phyloP scores from a whole-genome alignment of 2,113 vertebrate species.

The Anguilla rostrata region DNA sequence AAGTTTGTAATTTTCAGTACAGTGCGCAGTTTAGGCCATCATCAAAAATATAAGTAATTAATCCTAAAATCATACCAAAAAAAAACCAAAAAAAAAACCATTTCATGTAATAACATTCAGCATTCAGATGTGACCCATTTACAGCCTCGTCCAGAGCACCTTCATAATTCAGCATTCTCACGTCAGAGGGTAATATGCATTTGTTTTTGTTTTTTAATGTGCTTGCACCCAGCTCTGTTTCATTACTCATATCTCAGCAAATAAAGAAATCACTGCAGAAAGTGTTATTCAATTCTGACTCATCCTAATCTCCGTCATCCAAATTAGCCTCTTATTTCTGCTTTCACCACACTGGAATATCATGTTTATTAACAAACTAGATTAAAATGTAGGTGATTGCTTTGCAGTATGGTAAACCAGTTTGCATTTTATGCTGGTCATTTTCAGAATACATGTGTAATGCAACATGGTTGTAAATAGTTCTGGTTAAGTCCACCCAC shows the following conservation, averaged over 20 bases:
- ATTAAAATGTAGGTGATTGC: neutral
- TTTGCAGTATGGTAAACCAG: neutral
- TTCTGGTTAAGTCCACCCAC: no score
- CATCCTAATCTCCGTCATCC: neutral
- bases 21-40: no score
- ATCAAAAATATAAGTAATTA: no score
- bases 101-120: no score
- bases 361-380: neutral
- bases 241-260: neutral
- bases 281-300: neutral
- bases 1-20: no score
- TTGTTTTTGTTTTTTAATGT: neutral
- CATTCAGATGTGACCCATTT: no score
- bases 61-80: no score
- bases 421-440: no score
- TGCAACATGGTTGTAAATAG: no score
- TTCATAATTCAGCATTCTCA: neutral
- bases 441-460: no score
- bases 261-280: neutral
- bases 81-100: no score
- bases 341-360: neutral
- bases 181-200: neutral
- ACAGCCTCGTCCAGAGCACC: no score
- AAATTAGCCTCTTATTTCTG: neutral
- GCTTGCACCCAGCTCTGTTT: neutral